These are phyloP conservation scores for Horisme vitalbata DNA, from an alignment of 2,888 invertebrate genomes.

Conservation along the genomic window DNA sequence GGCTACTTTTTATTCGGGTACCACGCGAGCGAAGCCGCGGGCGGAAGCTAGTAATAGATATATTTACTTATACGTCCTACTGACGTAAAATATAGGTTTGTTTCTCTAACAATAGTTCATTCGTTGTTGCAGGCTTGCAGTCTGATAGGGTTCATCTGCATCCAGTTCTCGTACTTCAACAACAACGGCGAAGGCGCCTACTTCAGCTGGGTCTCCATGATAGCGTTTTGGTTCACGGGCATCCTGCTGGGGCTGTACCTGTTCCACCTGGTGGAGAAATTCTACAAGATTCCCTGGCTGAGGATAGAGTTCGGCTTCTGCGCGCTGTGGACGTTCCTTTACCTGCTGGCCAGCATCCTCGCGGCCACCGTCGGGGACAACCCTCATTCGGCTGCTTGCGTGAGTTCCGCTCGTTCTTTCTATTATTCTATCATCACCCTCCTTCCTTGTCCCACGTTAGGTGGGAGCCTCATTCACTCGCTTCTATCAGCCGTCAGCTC, in stretches of 20 bases:
- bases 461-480: too few species aligned
- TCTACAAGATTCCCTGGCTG: constrained; percentile 93
- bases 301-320: constrained; percentile 91
- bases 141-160: constrained; percentile 91
- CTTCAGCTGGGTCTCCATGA: constrained; percentile 91
- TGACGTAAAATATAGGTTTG: too few species aligned
- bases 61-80: too few species aligned
- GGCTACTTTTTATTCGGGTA: too few species aligned
- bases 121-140: constrained; percentile 73
- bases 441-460: too few species aligned
- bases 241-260: constrained; percentile 90
- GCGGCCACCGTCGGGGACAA: constrained; percentile 84
- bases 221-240: constrained; percentile 93
- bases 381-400: constrained; percentile 88
- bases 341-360: constrained; percentile 88
- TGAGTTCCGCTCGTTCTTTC: constrained; percentile 69
- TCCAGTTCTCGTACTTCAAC: constrained; percentile 83
- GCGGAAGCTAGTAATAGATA: too few species aligned
- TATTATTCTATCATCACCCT: too few species aligned
- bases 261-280: constrained; percentile 93
- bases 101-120: background rate
- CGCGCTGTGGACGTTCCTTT: constrained; percentile 88
- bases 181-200: constrained; percentile 84
- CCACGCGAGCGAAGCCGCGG: too few species aligned
- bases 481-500: too few species aligned